Evolutionary conservation across 37 sponge, comb jelly and placozoan species (phyloP), one percentile per base, ranked within the genome.

Genomic region (Oopsacas minuta): DNA sequence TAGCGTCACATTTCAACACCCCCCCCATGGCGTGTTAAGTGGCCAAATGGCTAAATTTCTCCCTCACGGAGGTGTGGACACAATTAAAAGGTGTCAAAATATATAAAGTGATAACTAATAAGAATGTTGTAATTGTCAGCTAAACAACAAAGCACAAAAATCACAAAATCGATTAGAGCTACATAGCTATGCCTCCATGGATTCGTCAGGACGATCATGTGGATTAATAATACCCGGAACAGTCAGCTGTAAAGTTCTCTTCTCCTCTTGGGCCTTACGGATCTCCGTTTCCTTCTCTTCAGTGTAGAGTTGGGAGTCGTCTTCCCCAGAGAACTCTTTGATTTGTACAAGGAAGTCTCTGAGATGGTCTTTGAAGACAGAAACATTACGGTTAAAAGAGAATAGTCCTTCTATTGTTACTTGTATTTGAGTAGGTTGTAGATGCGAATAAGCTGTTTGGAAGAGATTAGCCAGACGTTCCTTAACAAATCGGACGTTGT

Each of bases 221-320:
- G 99, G 99, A 88, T 97, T 97, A 36, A 97, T 89, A 39, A 97
- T 94, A 15, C 99, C 99, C 0, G 99, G 99, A 0, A 97, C 93
- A 0, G 88, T 49, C 53, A 93, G 49, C 82, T 92, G 93, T 53
- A 86, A 84, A 38, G 87, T 81, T 23, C 96, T 87, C 82, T 97
- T 97, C 38, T 90, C 90, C 34, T 87, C 86, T n/a, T 91, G 91
- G 3, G 94, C 99, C 36, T 89, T 82, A 37, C 53, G 82, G 36
- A 97, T 84, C 83, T 97, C 92, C 22, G n/a, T 53, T 85, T 97
- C 92, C 84, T 91, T 86, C 88, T 94, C 93, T 83, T 94, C 93
- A 81, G 94, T 86, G 81, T 87, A 97, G 15, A 97, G 81, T 37
- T 90, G 93, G 36, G 86, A 84, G 12, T 87, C 42, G 35, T 97